Evolutionary conservation across 2,113 vertebrate genomes (phyloP).

Genomic region (Vidua chalybeata): DNA sequence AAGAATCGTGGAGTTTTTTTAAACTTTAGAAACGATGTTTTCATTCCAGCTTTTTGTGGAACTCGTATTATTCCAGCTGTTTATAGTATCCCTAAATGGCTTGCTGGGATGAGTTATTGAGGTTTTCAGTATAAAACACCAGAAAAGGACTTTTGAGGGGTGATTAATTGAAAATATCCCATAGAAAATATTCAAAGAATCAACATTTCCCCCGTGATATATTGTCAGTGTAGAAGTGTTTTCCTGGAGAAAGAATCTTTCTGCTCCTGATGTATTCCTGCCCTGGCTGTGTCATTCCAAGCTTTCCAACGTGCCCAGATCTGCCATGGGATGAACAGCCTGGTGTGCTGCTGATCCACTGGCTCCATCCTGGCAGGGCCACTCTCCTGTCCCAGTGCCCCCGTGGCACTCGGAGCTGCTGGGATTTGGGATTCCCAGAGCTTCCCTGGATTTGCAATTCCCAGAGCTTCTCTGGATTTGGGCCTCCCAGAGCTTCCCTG

Average conservation of each 20-base stretch:
- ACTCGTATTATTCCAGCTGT: neutral
- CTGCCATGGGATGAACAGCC: neutral
- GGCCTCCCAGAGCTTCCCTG: neutral
- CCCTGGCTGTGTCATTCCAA: neutral
- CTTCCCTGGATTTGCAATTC: neutral
- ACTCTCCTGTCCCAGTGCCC: neutral
- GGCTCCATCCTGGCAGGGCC: neutral
- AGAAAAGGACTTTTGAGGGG: neutral
- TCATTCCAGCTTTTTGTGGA: neutral
- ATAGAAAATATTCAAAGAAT: neutral
- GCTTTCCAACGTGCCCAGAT: fast-evolving
- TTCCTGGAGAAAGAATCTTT: neutral
- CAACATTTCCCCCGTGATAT: fast-evolving
- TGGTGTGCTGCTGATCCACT: fast-evolving
- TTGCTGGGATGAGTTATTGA: neutral
- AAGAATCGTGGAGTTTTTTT: neutral
- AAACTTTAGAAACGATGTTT: neutral
- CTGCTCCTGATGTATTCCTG: neutral
- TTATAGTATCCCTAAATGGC: neutral
- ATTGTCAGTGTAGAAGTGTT: neutral
- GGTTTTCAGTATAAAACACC: neutral
- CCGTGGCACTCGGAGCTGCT: fast-evolving
- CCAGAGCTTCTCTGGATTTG: too few species aligned
- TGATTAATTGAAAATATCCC: neutral
- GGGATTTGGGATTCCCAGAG: neutral